Evolutionary conservation across 2,113 vertebrate genomes (phyloP), one percentile per base, ranked within the genome.

Genomic region (Sorex fumeus): DNA sequence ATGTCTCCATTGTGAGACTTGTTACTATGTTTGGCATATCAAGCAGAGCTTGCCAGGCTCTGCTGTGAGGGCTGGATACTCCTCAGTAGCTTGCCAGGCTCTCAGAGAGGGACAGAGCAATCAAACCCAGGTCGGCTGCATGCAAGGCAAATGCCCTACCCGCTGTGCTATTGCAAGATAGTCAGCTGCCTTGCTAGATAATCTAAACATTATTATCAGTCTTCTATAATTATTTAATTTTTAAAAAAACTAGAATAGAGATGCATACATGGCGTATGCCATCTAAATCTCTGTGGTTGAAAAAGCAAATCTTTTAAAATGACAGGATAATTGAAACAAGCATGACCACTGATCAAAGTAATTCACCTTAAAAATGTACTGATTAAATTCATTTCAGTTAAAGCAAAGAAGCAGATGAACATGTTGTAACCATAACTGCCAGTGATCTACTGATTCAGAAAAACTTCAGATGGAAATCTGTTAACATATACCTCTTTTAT

Each of bases 201-300:
- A 80, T 15, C n/a, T 50, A n/a, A 57, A 79, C 74, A 85, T 94
- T 67, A 94, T 69, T 90, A 86, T 80, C 76, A 62, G 28, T 45
- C 53, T 93, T 96, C 66, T 81, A 87, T 82, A 69, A 95, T 92
- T 94, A 93, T 84, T 93, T 76, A 75, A 2, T 50, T 30, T n/a
- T 91, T 87, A 96, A 78, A 84, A 84, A 32, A 97, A 74, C 36
- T 60, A 83, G 12, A 32, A 28, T 60, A 90, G 16, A 91, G n/a
- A 87, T 13, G 32, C 40, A 89, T 75, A 81, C 67, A 71, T 3
- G 70, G 19, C 57, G 62, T n/a, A 83, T 32, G 90, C 85, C 93
- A 95, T 95, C 62, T 84, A 94, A 95, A 95, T 25, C 71, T 27
- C 79, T 19, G 0, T 90, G 36, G 77, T 76, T 94, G 93, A 88